Base-by-base conservation (phyloP, 2,888 invertebrate species). In the Eugnorisma glareosa region DNA sequence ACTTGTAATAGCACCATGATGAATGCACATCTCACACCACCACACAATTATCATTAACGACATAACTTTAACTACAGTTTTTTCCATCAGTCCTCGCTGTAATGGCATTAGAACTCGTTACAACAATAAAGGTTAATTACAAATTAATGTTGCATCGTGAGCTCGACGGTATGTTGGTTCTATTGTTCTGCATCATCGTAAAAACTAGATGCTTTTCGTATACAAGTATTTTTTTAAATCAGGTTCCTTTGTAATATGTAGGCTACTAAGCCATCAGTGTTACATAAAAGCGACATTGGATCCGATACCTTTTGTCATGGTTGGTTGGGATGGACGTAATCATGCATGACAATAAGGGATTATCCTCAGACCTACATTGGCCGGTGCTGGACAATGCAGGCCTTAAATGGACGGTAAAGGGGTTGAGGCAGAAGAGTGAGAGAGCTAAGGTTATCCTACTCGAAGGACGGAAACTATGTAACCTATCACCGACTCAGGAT, bases 91-190 rank as follows among this genome's bases (percentile, higher is more conserved):
- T 73, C 45, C 43, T 70, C 43, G 74, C 68, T 75, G 71, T 75
- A 85, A 77, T 86, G 87, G 64, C 84, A 84, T 86, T 86, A 86
- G 64, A 77, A 84, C 77, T 77, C 40, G 73, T 71, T 86, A 35
- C 48, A 77, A 85, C 87, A 87, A 86, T 85, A 85, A 86, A 84
- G 75, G 80, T 87, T 85, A 87, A 81, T 85, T 81, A 54, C 74
- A 63, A 84, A 77, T 75, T 74, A 81, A 84, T 81, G 81, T 79
- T 84, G 84, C 74, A 63, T 73, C 84, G 59, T 75, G 74, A 75
- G 83, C 69, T 82, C 45, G 15, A 61, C 73, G 64, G 63, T 84
- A 67, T 66, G 59, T 73, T 82, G 61, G 68, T 74, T 77, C 83
- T 54, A 86, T 84, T 86, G 86, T 86, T 84, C 48, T 28, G 40